Conservation (phyloP, 2,113 vertebrate species). For the Poicephalus meyeri region DNA sequence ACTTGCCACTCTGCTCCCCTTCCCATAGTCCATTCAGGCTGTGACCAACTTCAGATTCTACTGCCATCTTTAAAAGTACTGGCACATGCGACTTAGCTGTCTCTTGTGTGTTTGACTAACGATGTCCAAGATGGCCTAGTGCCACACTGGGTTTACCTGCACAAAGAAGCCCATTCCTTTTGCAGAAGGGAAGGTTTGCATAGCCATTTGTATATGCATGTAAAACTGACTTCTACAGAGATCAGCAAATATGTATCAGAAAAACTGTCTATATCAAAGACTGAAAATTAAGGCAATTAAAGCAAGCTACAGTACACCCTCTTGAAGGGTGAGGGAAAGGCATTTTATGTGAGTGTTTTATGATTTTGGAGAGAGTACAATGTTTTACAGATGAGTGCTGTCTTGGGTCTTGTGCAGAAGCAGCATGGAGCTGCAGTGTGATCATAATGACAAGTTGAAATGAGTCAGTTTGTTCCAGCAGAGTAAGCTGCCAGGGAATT, state of each 20-base stretch:
- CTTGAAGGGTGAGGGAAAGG: background rate
- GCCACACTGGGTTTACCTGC: background rate
- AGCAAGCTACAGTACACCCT: background rate
- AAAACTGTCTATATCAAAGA: background rate
- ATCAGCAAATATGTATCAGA: background rate
- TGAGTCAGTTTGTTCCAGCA: background rate
- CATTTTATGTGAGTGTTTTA: background rate
- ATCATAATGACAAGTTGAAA: background rate
- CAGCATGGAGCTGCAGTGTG: background rate
- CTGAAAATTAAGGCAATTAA: background rate
- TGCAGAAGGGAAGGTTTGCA: background rate
- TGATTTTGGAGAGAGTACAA: background rate
- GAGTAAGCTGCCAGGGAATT: background rate
- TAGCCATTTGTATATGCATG: rapidly evolving
- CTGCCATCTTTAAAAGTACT: background rate
- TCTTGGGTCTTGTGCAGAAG: background rate
- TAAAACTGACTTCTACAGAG: background rate
- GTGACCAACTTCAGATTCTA: background rate
- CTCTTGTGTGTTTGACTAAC: background rate
- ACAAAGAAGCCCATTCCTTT: background rate
- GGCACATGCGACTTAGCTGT: background rate
- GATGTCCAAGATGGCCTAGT: no score
- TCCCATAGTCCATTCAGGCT: background rate
- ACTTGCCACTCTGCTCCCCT: background rate
- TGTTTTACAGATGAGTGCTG: background rate